A percentile compares a stretch with the other conserved stretches of the same genome.
Conservation (phyloP, 2,888 invertebrate species). For the Caenorhabditis sp. region DNA sequence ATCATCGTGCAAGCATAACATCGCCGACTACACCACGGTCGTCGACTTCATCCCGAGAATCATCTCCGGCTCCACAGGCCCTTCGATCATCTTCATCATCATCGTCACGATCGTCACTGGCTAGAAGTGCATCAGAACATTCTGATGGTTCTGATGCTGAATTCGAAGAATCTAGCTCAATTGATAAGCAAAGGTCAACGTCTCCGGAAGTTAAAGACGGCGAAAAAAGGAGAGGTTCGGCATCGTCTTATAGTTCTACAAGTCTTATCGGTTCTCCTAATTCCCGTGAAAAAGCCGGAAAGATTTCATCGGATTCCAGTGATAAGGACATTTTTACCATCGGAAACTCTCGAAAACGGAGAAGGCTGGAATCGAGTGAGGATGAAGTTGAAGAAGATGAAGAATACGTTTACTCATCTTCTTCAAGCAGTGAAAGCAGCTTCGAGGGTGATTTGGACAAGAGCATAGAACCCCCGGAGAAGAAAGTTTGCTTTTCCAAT, state of each 20-base stretch:
- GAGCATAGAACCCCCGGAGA: slow-evolving; percentile 15
- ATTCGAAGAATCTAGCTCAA: not conserved
- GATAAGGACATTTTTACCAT: not conserved
- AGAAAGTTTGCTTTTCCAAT: not conserved
- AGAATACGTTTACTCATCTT: not conserved
- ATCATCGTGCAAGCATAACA: not conserved
- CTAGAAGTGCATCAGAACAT: slow-evolving; percentile 4
- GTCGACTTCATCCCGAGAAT: slow-evolving; percentile 21
- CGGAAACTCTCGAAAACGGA: not conserved
- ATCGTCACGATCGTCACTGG: slow-evolving; percentile 8
- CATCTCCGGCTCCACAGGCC: not conserved
- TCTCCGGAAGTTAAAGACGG: not conserved
- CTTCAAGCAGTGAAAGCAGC: slow-evolving; percentile 1
- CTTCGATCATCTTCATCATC: slow-evolving; percentile 9
- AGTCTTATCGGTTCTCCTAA: not conserved
- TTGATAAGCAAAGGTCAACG: not conserved
- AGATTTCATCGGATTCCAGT: not conserved
- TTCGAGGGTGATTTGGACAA: not conserved
- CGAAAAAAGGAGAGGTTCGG: no score
- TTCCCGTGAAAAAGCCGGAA: not conserved
- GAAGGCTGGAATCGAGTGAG: not conserved
- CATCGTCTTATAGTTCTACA: not conserved
- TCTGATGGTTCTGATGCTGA: slow-evolving; percentile 3
- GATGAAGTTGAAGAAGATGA: not conserved
- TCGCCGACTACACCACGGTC: not conserved